Percentiles rank a stretch among this genome's conserved stretches.
These are phyloP conservation scores for Leptodactylus fuscus DNA, from an alignment of 2,113 vertebrate species.

Conservation along the genomic window DNA sequence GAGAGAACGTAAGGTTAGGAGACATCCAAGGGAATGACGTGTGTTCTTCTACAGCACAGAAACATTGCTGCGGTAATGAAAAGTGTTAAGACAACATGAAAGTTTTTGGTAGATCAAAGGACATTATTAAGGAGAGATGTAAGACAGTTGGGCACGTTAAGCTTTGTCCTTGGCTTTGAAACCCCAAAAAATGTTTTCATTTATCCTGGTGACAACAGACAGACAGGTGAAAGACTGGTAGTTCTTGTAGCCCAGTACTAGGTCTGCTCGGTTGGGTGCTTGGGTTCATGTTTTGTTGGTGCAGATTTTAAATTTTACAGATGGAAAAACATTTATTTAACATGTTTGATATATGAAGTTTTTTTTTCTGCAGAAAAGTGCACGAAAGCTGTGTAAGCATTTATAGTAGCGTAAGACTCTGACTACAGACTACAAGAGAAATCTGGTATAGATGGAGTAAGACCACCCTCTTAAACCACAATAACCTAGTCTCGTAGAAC, in stretches of 20 bases:
- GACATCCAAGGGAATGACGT: too few species aligned
- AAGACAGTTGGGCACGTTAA: not conserved
- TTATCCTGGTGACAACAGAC: conserved; percentile 2
- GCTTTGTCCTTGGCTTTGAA: not conserved
- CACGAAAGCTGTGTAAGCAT: too few species aligned
- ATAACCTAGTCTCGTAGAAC: too few species aligned
- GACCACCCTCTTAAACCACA: too few species aligned
- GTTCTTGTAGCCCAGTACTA: not conserved
- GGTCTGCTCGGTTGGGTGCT: not conserved
- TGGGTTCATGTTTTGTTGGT: too few species aligned
- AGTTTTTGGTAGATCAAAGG: not conserved
- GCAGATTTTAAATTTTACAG: too few species aligned
- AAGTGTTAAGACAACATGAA: not conserved
- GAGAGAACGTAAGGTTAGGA: not conserved
- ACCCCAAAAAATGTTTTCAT: not conserved
- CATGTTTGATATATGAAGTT: too few species aligned
- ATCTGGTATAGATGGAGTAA: too few species aligned
- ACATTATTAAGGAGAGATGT: not conserved
- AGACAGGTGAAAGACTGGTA: not conserved
- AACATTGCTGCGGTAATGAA: not conserved
- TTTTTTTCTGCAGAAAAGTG: too few species aligned
- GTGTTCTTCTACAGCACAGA: not conserved
- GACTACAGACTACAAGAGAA: too few species aligned
- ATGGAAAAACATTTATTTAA: too few species aligned
- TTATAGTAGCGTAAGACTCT: too few species aligned